A percentile compares a stretch with the other conserved stretches of the same genome.
Evolutionary conservation across 2,113 vertebrate genomes (phyloP).

Genomic region (Hydrochoerus hydrochaeris): DNA sequence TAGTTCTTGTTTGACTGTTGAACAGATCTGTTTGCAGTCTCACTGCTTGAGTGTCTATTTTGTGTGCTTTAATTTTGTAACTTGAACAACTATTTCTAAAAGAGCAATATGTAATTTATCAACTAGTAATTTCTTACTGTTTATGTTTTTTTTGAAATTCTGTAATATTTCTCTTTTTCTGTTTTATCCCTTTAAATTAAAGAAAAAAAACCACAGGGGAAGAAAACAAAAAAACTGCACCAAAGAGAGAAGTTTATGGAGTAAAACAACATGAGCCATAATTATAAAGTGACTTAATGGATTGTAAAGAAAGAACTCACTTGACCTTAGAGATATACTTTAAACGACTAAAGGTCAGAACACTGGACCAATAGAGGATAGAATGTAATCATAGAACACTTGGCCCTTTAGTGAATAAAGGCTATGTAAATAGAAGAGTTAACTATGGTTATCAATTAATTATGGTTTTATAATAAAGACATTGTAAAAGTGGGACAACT

Average conservation of each 20-base stretch:
- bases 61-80: too few relatives aligned
- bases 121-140: too few relatives aligned
- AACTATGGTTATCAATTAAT: neutral
- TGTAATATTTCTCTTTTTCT: too few relatives aligned
- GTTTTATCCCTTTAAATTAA: too few relatives aligned
- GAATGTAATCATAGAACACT: neutral
- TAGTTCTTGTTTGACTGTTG: too few relatives aligned
- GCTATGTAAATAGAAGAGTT: neutral
- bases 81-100: too few relatives aligned
- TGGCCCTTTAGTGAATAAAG: neutral
- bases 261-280: neutral
- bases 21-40: too few relatives aligned
- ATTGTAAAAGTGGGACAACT: neutral
- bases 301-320: neutral
- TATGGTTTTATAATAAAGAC: neutral
- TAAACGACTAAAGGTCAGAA: neutral
- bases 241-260: neutral
- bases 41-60: too few relatives aligned
- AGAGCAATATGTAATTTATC: too few relatives aligned
- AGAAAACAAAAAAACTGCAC: neutral
- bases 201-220: fast-evolving
- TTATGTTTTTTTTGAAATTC: too few relatives aligned
- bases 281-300: neutral
- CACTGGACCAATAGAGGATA: neutral
- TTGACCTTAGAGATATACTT: neutral